Evolutionary conservation across 1,140 invertebrate species (phyloP).

Genomic region (Lamellibrachia luymesi): DNA sequence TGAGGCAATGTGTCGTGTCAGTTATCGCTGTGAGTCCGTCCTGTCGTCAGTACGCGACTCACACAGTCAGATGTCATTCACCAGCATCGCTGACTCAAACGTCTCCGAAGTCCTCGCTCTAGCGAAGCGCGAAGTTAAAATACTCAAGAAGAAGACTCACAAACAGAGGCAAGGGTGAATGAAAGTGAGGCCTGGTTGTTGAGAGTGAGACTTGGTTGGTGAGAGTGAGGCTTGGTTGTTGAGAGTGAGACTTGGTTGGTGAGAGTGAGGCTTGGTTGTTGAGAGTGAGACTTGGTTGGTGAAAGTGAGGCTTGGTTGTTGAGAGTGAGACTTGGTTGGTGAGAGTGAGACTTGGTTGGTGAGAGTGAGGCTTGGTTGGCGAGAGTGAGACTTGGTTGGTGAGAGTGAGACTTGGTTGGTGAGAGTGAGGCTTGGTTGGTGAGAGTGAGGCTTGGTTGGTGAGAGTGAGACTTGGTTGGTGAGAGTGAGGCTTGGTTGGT

Average conservation of each 20-base stretch:
- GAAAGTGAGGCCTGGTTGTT: neutral
- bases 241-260: too few species aligned
- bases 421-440: neutral
- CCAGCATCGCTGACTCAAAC: conserved; percentile 35
- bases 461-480: neutral
- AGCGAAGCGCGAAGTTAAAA: conserved; percentile 69
- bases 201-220: conserved; percentile 26
- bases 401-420: neutral
- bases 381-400: neutral
- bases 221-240: neutral
- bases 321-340: neutral
- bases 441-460: neutral
- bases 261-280: neutral
- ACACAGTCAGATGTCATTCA: conserved; percentile 33
- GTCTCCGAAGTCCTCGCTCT: conserved; percentile 61
- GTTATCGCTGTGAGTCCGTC: conserved; percentile 63
- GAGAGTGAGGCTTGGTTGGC: neutral
- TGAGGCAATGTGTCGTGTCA: conserved; percentile 77
- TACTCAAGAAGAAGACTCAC: conserved; percentile 58
- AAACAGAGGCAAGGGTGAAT: conserved; percentile 33
- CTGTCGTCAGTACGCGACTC: conserved; percentile 45
- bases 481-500: neutral
- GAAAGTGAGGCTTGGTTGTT: neutral
- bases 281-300: neutral
- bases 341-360: neutral